Percentiles rank a stretch among this genome's conserved stretches.
These are phyloP conservation scores for Pangasius sanitwongsei DNA, from an alignment of 2,797 vertebrate genomes.

Conservation along the genomic window DNA sequence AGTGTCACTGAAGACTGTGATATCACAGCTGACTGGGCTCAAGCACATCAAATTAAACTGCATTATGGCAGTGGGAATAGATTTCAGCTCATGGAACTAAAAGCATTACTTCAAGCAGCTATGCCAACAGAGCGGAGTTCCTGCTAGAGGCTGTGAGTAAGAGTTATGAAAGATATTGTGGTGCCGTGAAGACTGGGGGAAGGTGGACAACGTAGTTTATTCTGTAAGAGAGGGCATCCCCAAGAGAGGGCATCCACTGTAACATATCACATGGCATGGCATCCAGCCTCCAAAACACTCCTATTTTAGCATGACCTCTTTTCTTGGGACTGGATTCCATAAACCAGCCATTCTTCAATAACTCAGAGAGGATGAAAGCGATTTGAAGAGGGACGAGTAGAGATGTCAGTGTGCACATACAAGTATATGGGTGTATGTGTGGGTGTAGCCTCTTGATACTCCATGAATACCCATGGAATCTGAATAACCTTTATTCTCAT, in stretches of 20 bases:
- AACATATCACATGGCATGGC: constrained; percentile 70
- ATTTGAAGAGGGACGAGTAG: constrained; percentile 49
- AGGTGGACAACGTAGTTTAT: constrained; percentile 65
- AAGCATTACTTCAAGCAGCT: constrained; percentile 18
- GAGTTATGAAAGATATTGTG: constrained; percentile 72
- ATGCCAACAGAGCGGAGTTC: constrained; percentile 13
- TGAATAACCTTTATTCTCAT: background rate
- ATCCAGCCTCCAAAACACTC: constrained; percentile 58
- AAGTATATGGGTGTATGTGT: background rate
- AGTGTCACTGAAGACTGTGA: constrained; percentile 26
- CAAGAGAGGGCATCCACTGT: constrained; percentile 57
- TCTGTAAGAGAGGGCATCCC: constrained; percentile 47
- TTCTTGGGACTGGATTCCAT: constrained; percentile 58
- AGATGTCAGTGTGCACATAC: background rate
- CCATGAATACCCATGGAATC: background rate
- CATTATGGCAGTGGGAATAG: constrained; percentile 38
- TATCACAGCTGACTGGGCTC: constrained; percentile 43
- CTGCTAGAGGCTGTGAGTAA: constrained; percentile 60
- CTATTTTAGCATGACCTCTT: constrained; percentile 66
- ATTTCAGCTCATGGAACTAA: constrained; percentile 29
- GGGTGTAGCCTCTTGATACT: constrained; percentile 7
- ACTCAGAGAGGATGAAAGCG: constrained; percentile 46
- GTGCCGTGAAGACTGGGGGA: constrained; percentile 54
- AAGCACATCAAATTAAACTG: constrained; percentile 41
- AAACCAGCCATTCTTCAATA: constrained; percentile 62